phyloP scores from a whole-genome alignment of 2,888 invertebrate species.

The Habrosyne pyritoides region DNA sequence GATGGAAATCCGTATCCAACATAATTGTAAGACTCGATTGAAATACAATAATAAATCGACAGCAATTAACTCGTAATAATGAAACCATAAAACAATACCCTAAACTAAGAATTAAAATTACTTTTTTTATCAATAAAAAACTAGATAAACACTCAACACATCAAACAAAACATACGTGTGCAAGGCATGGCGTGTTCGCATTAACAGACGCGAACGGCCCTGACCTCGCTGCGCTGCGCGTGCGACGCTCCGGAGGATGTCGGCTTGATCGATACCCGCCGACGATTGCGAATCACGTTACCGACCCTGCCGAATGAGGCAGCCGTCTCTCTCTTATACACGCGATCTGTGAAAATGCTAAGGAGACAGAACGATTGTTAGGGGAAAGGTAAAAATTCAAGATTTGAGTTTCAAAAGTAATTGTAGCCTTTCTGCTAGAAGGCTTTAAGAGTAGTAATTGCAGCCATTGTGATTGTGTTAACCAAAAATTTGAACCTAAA shows the following conservation, averaged over 20 bases:
- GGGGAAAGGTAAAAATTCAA: not conserved
- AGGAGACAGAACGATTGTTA: not conserved
- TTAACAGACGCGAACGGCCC: slow-evolving; percentile 13
- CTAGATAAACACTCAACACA: not conserved
- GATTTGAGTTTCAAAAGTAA: not conserved
- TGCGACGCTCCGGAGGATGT: not conserved
- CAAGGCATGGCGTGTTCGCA: slow-evolving; percentile 7
- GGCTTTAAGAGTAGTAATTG: not conserved
- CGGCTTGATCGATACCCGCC: slow-evolving; percentile 3
- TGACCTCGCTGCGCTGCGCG: slow-evolving; percentile 11
- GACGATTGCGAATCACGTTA: slow-evolving; percentile 1
- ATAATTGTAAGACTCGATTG: not conserved
- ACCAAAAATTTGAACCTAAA: slow-evolving; percentile 5
- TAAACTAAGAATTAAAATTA: not conserved
- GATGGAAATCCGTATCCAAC: too few species aligned
- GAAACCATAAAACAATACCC: not conserved
- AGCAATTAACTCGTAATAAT: not conserved
- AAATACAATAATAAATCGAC: not conserved
- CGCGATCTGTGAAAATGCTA: not conserved
- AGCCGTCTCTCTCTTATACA: not conserved
- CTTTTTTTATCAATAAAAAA: not conserved
- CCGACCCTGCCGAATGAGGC: not conserved
- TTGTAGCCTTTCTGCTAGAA: not conserved
- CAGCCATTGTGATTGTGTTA: not conserved
- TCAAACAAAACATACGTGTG: slow-evolving; percentile 7